These are phyloP conservation scores for Galagoides demidoff DNA, from an alignment of 2,797 vertebrate species.

Conservation along the genomic window DNA sequence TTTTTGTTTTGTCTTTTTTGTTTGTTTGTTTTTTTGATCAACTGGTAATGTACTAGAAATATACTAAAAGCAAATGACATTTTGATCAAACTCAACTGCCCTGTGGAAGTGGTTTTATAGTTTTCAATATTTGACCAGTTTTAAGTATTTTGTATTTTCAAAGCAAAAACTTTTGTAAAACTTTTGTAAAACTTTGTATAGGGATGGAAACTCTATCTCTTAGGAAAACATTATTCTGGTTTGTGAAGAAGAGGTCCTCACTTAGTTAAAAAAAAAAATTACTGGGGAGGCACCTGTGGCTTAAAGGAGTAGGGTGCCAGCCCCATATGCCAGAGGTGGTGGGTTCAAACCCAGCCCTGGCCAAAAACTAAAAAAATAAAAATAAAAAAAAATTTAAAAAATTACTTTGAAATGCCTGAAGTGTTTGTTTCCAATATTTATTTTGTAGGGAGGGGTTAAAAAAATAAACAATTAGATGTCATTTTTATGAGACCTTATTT, in stretches of 20 bases:
- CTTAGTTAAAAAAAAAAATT: neutral
- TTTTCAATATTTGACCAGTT: neutral
- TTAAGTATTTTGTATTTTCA: constrained; percentile 46
- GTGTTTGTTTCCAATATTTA: constrained; percentile 44
- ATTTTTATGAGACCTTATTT: constrained; percentile 52
- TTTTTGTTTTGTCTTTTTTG: too few relatives aligned
- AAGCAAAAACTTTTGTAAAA: constrained; percentile 21
- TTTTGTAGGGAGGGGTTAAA: neutral
- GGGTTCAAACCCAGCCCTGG: too few relatives aligned
- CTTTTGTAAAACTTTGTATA: neutral
- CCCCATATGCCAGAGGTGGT: too few relatives aligned
- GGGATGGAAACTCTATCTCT: constrained; percentile 31
- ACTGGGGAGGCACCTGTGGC: too few relatives aligned
- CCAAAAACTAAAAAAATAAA: too few relatives aligned
- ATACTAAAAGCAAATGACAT: neutral
- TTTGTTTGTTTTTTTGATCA: neutral
- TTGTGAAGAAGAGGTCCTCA: constrained; percentile 34
- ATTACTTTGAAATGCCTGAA: constrained; percentile 10
- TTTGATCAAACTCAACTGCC: neutral
- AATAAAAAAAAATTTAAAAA: neutral
- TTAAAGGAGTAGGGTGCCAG: too few relatives aligned
- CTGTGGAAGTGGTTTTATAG: neutral
- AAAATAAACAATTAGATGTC: neutral
- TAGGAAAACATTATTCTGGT: constrained; percentile 59
- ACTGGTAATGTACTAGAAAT: constrained; percentile 20